Percentiles rank a stretch among this genome's conserved stretches.
phyloP scores from a whole-genome alignment of 2,113 vertebrate species.

The Grammomys dolichurus region DNA sequence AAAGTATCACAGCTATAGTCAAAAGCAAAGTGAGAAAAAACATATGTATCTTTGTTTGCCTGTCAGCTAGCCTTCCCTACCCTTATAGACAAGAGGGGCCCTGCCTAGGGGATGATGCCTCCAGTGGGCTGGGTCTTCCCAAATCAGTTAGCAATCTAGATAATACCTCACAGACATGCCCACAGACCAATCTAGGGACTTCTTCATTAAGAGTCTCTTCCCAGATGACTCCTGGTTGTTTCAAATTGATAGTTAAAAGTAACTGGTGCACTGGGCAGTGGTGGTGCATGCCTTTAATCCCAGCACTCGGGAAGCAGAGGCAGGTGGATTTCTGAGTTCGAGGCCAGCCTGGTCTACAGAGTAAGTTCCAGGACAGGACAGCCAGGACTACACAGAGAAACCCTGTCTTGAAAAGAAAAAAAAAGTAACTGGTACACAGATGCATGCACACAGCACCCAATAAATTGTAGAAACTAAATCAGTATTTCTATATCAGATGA shows the following conservation, averaged over 20 bases:
- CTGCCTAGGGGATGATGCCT: not conserved
- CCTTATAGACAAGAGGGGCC: not conserved
- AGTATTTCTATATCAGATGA: not conserved
- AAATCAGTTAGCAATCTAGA: not conserved
- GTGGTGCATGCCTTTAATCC: no score
- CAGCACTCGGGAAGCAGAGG: no score
- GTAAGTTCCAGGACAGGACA: no score
- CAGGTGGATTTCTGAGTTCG: no score
- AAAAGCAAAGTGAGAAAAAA: not conserved
- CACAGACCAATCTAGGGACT: not conserved
- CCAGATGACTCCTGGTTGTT: not conserved
- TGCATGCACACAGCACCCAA: not conserved
- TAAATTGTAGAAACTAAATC: not conserved
- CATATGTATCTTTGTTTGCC: not conserved
- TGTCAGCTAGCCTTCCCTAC: not conserved
- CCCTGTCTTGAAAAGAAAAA: not conserved
- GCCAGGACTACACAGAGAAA: no score
- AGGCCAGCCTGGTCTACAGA: no score
- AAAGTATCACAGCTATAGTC: not conserved
- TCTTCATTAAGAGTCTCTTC: not conserved
- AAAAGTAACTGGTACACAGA: no score
- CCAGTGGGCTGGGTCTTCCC: not conserved
- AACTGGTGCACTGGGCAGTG: no score
- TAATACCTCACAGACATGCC: not conserved
- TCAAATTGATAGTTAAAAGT: not conserved